Conservation (phyloP, 2,797 vertebrate species). For the Phylloscopus collybita region DNA sequence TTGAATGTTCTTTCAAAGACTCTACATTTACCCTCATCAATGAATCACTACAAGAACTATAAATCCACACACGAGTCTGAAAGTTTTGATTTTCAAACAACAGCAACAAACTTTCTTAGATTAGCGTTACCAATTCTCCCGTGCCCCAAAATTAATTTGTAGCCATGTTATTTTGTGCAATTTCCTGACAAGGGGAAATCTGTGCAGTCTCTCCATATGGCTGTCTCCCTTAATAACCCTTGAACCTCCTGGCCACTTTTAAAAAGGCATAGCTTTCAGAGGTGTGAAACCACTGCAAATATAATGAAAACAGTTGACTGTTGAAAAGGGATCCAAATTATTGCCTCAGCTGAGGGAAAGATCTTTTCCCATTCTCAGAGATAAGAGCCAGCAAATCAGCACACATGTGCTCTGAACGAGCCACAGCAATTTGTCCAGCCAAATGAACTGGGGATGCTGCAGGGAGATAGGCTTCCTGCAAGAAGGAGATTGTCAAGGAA, state of each 20-base stretch:
- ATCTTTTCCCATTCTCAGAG: constrained; percentile 26
- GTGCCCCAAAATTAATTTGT: background rate
- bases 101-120: background rate
- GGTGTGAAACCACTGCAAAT: background rate
- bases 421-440: constrained; percentile 35
- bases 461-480: constrained; percentile 41
- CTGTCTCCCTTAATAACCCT: background rate
- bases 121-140: background rate
- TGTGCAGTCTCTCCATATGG: background rate
- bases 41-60: background rate
- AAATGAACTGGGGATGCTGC: constrained; percentile 43
- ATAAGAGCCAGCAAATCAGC: constrained; percentile 42
- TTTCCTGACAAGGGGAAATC: background rate
- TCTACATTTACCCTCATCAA: background rate
- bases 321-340: constrained; percentile 22
- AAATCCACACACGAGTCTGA: background rate
- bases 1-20: background rate
- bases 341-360: constrained; percentile 17
- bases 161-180: background rate
- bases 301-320: background rate
- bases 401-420: background rate
- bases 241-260: background rate
- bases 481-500: constrained; percentile 18
- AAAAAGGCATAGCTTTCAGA: background rate
- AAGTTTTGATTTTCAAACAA: background rate